These are phyloP conservation scores for Tetrax tetrax DNA, from an alignment of 2,113 vertebrate genomes.

Conservation along the genomic window DNA sequence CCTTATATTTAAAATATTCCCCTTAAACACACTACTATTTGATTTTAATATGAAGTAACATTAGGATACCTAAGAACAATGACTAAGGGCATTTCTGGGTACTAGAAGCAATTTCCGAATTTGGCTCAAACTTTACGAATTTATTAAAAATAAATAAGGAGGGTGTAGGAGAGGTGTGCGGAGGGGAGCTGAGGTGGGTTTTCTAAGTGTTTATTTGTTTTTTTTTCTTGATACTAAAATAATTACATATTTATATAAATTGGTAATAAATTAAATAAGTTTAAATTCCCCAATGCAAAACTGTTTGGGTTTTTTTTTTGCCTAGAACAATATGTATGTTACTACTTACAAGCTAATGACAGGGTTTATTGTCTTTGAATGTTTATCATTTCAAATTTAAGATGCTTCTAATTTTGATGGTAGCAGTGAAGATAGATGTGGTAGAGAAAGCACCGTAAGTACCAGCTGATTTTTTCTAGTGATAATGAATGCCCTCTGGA, in stretches of 20 bases:
- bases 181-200: background rate
- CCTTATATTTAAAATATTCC: background rate
- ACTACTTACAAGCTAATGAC: background rate
- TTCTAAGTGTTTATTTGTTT: background rate
- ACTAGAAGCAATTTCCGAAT: background rate
- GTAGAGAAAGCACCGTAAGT: slow-evolving; percentile 48
- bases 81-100: background rate
- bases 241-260: background rate
- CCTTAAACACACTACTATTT: background rate
- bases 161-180: background rate
- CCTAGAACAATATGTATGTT: background rate
- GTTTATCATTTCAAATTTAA: background rate
- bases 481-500: background rate
- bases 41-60: background rate
- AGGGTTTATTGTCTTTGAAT: background rate
- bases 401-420: background rate
- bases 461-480: background rate
- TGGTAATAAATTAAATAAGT: background rate
- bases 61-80: background rate
- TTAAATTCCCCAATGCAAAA: background rate
- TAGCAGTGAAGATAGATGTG: slow-evolving; percentile 69
- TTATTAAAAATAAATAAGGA: background rate
- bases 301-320: background rate
- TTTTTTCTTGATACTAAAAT: background rate
- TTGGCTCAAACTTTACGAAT: background rate